Evolutionary conservation across 2,888 invertebrate genomes (phyloP).

Genomic region (Amphipoea lucens): DNA sequence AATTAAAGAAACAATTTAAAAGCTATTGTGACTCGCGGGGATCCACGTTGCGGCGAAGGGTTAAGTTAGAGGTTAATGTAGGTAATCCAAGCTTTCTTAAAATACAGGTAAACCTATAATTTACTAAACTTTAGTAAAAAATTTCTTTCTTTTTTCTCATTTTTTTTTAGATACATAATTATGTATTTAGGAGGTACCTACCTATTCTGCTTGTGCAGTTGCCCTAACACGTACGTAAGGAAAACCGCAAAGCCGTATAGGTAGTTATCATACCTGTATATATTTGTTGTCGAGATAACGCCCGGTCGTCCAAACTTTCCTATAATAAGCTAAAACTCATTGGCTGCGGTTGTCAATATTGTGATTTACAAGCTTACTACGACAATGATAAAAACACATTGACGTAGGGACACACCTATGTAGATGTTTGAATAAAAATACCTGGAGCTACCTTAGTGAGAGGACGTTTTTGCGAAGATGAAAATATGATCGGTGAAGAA

Average conservation of each 20-base stretch:
- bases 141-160: too few species aligned
- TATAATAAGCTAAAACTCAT: constrained; percentile 26
- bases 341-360: constrained; percentile 14
- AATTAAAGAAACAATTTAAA: not conserved
- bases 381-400: constrained; percentile 15
- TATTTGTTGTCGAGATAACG: constrained; percentile 11
- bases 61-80: not conserved
- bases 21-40: not conserved
- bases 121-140: not conserved
- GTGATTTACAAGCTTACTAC: constrained; percentile 11
- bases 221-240: constrained; percentile 26
- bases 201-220: constrained; percentile 1
- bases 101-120: not conserved
- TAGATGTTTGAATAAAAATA: too few species aligned
- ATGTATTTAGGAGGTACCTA: not conserved
- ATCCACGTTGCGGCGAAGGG: not conserved
- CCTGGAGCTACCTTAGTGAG: not conserved
- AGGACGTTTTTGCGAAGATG: not conserved
- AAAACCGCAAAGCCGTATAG: constrained; percentile 46
- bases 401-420: not conserved
- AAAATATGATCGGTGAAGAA: not conserved
- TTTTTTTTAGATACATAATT: too few species aligned
- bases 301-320: constrained; percentile 43
- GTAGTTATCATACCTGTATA: constrained; percentile 8
- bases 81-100: too few species aligned